Percentiles rank a stretch among this genome's conserved stretches.
These are phyloP conservation scores for Pagrus major DNA, from an alignment of 2,113 vertebrate species.

Conservation along the genomic window DNA sequence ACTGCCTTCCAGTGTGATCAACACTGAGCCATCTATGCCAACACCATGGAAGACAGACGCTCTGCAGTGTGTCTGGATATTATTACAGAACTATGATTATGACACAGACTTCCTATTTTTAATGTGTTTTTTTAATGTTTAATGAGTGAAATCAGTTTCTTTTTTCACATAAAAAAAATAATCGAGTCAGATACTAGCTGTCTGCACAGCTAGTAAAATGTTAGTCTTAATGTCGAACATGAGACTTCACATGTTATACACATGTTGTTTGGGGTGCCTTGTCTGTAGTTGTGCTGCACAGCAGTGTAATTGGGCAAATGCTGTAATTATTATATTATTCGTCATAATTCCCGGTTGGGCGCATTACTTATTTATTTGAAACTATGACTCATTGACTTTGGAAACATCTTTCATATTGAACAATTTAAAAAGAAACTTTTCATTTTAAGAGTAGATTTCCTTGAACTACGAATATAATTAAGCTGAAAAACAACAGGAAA, in stretches of 20 bases:
- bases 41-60: background rate
- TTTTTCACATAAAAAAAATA: background rate
- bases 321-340: background rate
- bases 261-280: background rate
- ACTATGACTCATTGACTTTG: too few species aligned
- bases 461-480: too few species aligned
- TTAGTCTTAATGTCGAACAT: background rate
- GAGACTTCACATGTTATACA: background rate
- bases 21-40: background rate
- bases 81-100: conserved; percentile 8
- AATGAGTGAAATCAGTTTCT: background rate
- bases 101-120: background rate
- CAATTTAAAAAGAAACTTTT: too few species aligned
- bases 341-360: background rate
- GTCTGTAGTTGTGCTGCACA: conserved; percentile 11
- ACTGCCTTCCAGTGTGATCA: conserved; percentile 19
- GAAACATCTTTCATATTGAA: too few species aligned
- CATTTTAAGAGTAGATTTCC: too few species aligned
- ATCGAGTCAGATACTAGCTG: background rate
- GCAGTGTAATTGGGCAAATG: background rate
- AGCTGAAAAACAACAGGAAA: too few species aligned
- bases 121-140: too few species aligned
- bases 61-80: background rate
- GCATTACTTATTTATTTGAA: too few species aligned
- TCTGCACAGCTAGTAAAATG: background rate